phyloP scores from a whole-genome alignment of 1,140 invertebrate species.

The Tetraneura akinire region DNA sequence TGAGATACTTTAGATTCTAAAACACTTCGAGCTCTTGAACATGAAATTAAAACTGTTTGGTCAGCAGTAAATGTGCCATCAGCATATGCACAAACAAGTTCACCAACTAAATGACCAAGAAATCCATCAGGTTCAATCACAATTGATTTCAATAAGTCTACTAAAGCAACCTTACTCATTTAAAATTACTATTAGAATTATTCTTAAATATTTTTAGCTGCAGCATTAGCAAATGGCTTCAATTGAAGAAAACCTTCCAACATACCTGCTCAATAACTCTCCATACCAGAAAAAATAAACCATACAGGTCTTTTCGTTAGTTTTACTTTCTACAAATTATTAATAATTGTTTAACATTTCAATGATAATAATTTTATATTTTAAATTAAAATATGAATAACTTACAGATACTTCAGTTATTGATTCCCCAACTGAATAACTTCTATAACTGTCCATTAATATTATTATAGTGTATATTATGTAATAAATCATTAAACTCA shows the following conservation, averaged over 20 bases:
- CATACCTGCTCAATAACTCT: constrained; percentile 95
- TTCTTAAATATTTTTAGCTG: constrained; percentile 76
- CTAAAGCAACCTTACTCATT: constrained; percentile 86
- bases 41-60: constrained; percentile 89
- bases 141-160: constrained; percentile 78
- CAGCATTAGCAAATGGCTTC: constrained; percentile 75
- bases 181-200: constrained; percentile 78
- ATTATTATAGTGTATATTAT: constrained; percentile 71
- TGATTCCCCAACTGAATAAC: constrained; percentile 70
- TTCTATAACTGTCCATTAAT: constrained; percentile 75
- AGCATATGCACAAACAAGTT: constrained; percentile 94
- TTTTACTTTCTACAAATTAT: constrained; percentile 51
- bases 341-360: background rate
- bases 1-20: constrained; percentile 72
- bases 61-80: constrained; percentile 91
- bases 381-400: constrained; percentile 20
- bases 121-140: constrained; percentile 89
- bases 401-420: constrained; percentile 61
- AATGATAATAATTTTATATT: too few species aligned
- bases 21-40: constrained; percentile 86
- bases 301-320: constrained; percentile 77
- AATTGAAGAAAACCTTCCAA: constrained; percentile 79
- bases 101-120: constrained; percentile 93
- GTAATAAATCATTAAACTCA: constrained; percentile 75
- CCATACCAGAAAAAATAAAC: constrained; percentile 96